phyloP scores from a whole-genome alignment of 2,797 vertebrate genomes.

The Spinus olivaceus region DNA sequence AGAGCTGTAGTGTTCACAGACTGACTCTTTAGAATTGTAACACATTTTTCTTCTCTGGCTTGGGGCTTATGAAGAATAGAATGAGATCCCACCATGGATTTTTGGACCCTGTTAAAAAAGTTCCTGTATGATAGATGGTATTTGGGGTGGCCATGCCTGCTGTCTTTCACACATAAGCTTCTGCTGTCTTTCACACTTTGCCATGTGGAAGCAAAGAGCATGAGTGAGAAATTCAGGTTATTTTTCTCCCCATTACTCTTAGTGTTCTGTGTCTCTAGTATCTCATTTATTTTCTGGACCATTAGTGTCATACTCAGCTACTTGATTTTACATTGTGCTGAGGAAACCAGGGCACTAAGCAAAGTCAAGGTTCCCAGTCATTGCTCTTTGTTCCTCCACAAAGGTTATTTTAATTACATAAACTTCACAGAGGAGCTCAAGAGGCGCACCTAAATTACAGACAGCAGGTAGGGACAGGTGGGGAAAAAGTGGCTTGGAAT shows the following conservation, averaged over 20 bases:
- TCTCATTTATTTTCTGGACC: neutral
- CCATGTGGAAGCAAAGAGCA: neutral
- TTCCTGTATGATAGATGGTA: neutral
- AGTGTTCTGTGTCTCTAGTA: neutral
- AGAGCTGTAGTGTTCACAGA: neutral
- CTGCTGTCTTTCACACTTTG: neutral
- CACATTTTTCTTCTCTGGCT: neutral
- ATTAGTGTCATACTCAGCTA: neutral
- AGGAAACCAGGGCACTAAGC: neutral
- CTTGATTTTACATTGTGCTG: neutral
- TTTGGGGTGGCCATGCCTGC: neutral
- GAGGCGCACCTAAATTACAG: slow-evolving; percentile 23
- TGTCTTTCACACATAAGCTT: neutral
- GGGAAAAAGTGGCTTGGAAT: neutral
- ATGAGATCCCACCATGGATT: neutral
- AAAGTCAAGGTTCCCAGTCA: neutral
- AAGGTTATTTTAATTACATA: slow-evolving; percentile 5
- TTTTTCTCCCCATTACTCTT: neutral
- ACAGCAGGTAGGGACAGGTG: neutral
- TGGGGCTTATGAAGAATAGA: neutral
- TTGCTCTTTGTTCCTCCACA: neutral
- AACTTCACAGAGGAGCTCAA: neutral
- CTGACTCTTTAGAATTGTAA: neutral
- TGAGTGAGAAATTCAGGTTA: neutral
- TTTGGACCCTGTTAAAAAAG: neutral